A percentile compares a stretch with the other conserved stretches of the same genome.
Evolutionary conservation across 2,888 invertebrate species (phyloP).

Genomic region (Epistrophe eligans): DNA sequence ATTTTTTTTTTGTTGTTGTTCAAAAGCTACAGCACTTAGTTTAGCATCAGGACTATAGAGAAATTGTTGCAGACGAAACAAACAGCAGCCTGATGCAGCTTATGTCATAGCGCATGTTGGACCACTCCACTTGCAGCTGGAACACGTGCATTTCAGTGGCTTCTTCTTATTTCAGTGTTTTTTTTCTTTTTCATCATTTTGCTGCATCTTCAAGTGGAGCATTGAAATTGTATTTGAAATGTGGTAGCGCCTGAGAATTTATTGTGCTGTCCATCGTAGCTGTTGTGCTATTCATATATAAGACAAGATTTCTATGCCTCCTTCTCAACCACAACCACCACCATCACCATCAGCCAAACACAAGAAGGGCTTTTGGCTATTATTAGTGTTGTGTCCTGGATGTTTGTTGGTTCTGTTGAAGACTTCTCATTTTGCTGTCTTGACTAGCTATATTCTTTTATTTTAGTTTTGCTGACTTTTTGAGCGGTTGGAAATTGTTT

Average conservation of each 20-base stretch:
- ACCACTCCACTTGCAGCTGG: slow-evolving; percentile 69
- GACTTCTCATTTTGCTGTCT: slow-evolving; percentile 54
- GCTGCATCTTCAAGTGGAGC: slow-evolving; percentile 33
- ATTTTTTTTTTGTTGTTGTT: background rate
- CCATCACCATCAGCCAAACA: background rate
- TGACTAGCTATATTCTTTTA: background rate
- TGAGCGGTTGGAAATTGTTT: slow-evolving; percentile 53
- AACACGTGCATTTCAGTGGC: slow-evolving; percentile 70
- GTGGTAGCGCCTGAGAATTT: slow-evolving; percentile 77
- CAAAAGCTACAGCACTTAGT: slow-evolving; percentile 4
- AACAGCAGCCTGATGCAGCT: slow-evolving; percentile 35
- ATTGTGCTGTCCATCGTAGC: slow-evolving; percentile 76
- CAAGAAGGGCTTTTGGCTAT: slow-evolving; percentile 74
- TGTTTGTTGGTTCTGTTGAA: slow-evolving; percentile 68
- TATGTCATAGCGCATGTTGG: slow-evolving; percentile 70
- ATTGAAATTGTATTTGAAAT: slow-evolving; percentile 75
- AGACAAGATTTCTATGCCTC: background rate
- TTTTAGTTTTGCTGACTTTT: slow-evolving; percentile 12
- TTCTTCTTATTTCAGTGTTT: background rate
- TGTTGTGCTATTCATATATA: background rate
- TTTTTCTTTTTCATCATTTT: background rate
- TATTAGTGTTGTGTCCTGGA: slow-evolving; percentile 75
- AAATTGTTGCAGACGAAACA: slow-evolving; percentile 26
- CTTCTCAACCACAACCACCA: background rate
- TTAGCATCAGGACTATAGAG: slow-evolving; percentile 17